These are phyloP conservation scores for Napeogenes sylphis DNA, from an alignment of 2,888 invertebrate genomes.

Conservation along the genomic window DNA sequence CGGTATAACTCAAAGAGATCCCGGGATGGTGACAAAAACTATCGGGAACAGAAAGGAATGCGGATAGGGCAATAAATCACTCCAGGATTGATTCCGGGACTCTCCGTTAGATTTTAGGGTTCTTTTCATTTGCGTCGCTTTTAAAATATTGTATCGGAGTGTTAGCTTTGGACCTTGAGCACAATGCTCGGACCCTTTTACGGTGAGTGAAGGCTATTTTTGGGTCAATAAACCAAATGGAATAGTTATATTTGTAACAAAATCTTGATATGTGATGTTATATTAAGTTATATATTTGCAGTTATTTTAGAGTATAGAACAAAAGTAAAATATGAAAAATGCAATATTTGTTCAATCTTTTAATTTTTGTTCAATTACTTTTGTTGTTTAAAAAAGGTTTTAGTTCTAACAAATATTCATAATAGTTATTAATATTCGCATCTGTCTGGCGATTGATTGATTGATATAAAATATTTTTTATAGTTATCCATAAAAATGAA, in stretches of 20 bases:
- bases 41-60: constrained; percentile 37
- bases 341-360: too few relatives aligned
- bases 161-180: constrained; percentile 20
- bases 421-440: too few relatives aligned
- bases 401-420: too few relatives aligned
- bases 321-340: too few relatives aligned
- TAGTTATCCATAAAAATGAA: too few relatives aligned
- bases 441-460: too few relatives aligned
- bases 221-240: constrained; percentile 15
- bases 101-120: constrained; percentile 28
- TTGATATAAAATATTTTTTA: too few relatives aligned
- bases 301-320: too few relatives aligned
- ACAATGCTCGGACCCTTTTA: constrained; percentile 24
- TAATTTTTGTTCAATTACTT: too few relatives aligned
- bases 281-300: background rate
- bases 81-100: constrained; percentile 37
- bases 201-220: constrained; percentile 20
- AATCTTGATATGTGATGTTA: background rate
- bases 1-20: constrained; percentile 37
- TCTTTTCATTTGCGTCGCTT: constrained; percentile 32
- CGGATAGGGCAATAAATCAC: constrained; percentile 41
- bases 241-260: background rate
- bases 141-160: constrained; percentile 31
- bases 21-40: constrained; percentile 40
- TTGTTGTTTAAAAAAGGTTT: too few relatives aligned